Evolutionary conservation across 2,888 invertebrate genomes (phyloP).

Genomic region (Corbicula japonica): DNA sequence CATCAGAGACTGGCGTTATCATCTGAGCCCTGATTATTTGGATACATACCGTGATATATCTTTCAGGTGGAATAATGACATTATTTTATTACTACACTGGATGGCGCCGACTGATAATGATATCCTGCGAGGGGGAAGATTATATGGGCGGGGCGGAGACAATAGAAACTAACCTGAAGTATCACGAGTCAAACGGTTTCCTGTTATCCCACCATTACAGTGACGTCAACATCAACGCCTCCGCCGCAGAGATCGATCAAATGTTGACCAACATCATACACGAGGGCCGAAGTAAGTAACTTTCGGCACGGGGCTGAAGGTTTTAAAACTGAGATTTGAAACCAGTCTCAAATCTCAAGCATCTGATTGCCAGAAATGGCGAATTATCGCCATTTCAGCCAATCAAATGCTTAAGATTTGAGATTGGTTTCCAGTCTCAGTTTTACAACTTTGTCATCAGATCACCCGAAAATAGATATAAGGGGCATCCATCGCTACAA

Average conservation of each 20-base stretch:
- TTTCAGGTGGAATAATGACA: slow-evolving; percentile 74
- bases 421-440: no score
- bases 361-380: no score
- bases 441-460: no score
- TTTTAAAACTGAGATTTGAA: no score
- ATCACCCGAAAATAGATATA: no score
- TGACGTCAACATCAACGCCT: slow-evolving; percentile 52
- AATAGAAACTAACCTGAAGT: slow-evolving; percentile 63
- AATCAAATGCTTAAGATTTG: no score
- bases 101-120: slow-evolving; percentile 74
- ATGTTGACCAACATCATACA: slow-evolving; percentile 71
- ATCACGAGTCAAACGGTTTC: slow-evolving; percentile 58
- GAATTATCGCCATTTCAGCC: no score
- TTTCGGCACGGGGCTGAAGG: no score
- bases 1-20: no score
- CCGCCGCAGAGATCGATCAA: slow-evolving; percentile 48
- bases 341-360: no score
- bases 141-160: slow-evolving; percentile 62
- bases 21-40: no score
- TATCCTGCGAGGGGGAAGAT: slow-evolving; percentile 69
- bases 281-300: slow-evolving; percentile 82
- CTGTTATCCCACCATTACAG: slow-evolving; percentile 71
- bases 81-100: slow-evolving; percentile 68
- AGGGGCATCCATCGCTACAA: no score
- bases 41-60: background rate